Evolutionary conservation across 2,888 invertebrate genomes (phyloP).

Genomic region (Hyles lineata): DNA sequence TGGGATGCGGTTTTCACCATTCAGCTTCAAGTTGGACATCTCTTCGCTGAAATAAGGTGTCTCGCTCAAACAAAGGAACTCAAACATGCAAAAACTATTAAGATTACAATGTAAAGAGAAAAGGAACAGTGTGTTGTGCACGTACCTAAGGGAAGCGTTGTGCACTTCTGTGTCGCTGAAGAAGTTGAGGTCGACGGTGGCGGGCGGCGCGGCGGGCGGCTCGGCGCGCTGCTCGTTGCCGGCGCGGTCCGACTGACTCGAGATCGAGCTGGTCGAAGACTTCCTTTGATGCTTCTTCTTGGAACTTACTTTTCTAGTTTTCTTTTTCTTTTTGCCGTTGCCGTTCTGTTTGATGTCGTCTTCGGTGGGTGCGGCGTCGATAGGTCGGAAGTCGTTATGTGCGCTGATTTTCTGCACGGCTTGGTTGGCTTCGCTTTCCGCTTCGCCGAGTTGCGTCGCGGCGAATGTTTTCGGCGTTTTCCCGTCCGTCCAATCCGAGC

Average conservation of each 20-base stretch:
- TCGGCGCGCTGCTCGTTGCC: constrained; percentile 73
- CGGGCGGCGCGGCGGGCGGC: constrained; percentile 67
- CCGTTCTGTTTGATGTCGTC: constrained; percentile 84
- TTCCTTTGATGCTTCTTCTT: constrained; percentile 93
- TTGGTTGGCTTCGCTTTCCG: constrained; percentile 79
- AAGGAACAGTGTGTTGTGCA: constrained; percentile 30
- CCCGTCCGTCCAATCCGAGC: constrained; percentile 80
- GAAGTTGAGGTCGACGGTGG: constrained; percentile 86
- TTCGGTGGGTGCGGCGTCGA: constrained; percentile 67
- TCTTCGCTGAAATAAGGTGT: constrained; percentile 78
- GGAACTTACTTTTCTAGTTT: constrained; percentile 91
- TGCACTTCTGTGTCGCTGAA: constrained; percentile 97
- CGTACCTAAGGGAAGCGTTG: constrained; percentile 85
- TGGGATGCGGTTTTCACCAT: constrained; percentile 80
- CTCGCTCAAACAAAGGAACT: constrained; percentile 44
- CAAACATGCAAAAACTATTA: constrained; percentile 18
- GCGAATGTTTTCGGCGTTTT: constrained; percentile 82
- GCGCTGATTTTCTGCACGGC: constrained; percentile 86
- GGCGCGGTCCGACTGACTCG: constrained; percentile 82
- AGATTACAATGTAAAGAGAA: constrained; percentile 1
- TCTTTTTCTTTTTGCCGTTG: constrained; percentile 89
- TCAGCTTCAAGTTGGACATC: constrained; percentile 82
- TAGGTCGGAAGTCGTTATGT: constrained; percentile 87
- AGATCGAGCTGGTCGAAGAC: constrained; percentile 84
- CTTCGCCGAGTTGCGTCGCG: constrained; percentile 80